Conservation (phyloP, 1,140 invertebrate genomes). For the Pseudomyrmex concolor region DNA sequence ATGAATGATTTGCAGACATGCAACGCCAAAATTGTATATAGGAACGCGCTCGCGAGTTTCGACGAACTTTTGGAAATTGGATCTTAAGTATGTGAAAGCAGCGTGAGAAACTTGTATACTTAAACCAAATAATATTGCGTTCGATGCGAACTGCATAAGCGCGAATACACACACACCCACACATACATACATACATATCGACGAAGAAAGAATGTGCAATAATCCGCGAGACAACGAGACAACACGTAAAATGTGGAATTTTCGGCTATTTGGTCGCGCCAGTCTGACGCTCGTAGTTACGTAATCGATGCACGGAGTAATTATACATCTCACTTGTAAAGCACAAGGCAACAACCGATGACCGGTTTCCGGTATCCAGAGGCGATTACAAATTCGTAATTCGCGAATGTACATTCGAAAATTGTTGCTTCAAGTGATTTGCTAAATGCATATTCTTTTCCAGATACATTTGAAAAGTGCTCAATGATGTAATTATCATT, state of each 20-base stretch:
- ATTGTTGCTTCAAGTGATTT: neutral
- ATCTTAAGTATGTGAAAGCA: constrained; percentile 30
- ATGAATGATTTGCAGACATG: too few relatives aligned
- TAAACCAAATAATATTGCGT: neutral
- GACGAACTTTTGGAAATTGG: neutral
- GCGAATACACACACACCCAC: neutral
- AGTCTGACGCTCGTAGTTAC: constrained; percentile 22
- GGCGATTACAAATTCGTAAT: constrained; percentile 60
- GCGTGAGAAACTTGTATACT: constrained; percentile 21
- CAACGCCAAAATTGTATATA: too few relatives aligned
- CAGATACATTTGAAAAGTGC: neutral
- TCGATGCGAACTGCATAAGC: constrained; percentile 25
- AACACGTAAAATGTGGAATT: constrained; percentile 50
- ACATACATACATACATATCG: neutral
- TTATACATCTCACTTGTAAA: constrained; percentile 37
- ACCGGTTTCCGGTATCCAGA: constrained; percentile 66
- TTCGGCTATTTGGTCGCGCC: constrained; percentile 56
- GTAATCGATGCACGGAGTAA: constrained; percentile 53
- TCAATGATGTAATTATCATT: too few relatives aligned
- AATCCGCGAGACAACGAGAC: constrained; percentile 8
- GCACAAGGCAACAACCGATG: constrained; percentile 26
- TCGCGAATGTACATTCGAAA: neutral
- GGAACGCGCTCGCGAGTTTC: neutral
- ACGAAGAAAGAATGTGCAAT: constrained; percentile 27
- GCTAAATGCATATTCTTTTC: neutral